phyloP scores from a whole-genome alignment of 2,888 invertebrate genomes.

The Azorinus chamasolen region DNA sequence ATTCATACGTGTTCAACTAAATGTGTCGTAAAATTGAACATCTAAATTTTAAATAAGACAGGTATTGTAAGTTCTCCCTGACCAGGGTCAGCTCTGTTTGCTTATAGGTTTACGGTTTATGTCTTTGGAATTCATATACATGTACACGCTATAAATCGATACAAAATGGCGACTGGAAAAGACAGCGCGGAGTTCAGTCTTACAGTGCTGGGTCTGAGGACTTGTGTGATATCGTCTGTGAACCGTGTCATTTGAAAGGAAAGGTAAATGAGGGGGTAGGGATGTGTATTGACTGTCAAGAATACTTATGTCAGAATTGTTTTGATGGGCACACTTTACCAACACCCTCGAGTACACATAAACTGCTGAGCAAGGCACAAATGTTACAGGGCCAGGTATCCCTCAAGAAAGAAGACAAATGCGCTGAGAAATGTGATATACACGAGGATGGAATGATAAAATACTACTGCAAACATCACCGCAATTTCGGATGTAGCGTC shows the following conservation, averaged over 20 bases:
- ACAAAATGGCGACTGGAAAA: no score
- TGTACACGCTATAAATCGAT: no score
- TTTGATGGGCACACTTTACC: constrained; percentile 9
- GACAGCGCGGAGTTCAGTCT: no score
- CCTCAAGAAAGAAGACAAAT: neutral
- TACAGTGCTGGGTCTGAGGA: no score
- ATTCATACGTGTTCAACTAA: no score
- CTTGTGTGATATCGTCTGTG: neutral
- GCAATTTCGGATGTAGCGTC: constrained; percentile 8
- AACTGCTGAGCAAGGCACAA: neutral
- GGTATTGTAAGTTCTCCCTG: no score
- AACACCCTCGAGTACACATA: neutral
- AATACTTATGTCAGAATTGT: constrained; percentile 15
- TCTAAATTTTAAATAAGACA: no score
- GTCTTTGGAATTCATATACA: no score
- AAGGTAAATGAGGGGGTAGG: neutral
- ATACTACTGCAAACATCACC: constrained; percentile 15
- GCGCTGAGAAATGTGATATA: neutral
- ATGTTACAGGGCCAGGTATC: neutral
- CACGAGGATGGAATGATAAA: constrained; percentile 10
- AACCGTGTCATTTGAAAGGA: constrained; percentile 1
- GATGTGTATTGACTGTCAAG: constrained; percentile 6
- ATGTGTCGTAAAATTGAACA: no score
- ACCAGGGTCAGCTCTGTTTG: no score
- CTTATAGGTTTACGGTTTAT: no score